Conservation (phyloP, 2,113 vertebrate species). For the Cyanocitta stelleri region DNA sequence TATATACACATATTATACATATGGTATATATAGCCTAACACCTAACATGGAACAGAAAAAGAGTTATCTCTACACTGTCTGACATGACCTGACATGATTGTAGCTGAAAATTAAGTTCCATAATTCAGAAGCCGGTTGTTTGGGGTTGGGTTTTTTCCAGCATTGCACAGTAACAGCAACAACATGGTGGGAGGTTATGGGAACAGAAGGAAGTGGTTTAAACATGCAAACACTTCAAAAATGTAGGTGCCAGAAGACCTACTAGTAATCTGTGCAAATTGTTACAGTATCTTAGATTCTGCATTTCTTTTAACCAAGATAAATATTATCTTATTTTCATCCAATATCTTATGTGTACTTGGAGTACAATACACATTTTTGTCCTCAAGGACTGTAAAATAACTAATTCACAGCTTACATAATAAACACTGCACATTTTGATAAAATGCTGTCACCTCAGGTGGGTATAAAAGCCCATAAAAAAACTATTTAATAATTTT, state of each 20-base stretch:
- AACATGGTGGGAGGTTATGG: neutral
- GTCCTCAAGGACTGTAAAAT: neutral
- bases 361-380: neutral
- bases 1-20: too few relatives aligned
- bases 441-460: neutral
- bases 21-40: neutral
- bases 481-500: neutral
- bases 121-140: neutral
- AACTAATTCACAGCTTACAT: neutral
- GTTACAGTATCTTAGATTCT: neutral
- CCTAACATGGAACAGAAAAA: neutral
- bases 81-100: slow-evolving; percentile 25
- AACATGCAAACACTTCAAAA: neutral
- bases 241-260: neutral
- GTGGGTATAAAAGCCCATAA: neutral
- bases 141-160: neutral
- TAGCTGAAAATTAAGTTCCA: neutral
- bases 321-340: neutral
- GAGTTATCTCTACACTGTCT: neutral
- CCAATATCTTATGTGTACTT: neutral
- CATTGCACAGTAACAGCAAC: neutral
- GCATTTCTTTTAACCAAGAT: neutral
- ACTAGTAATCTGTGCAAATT: neutral
- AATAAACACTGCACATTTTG: neutral
- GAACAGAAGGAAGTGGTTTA: slow-evolving; percentile 14